Percentiles rank a stretch among this genome's conserved stretches.
These are phyloP conservation scores for Brachionus paranguensis DNA, from an alignment of 1,140 invertebrate genomes.

Conservation along the genomic window DNA sequence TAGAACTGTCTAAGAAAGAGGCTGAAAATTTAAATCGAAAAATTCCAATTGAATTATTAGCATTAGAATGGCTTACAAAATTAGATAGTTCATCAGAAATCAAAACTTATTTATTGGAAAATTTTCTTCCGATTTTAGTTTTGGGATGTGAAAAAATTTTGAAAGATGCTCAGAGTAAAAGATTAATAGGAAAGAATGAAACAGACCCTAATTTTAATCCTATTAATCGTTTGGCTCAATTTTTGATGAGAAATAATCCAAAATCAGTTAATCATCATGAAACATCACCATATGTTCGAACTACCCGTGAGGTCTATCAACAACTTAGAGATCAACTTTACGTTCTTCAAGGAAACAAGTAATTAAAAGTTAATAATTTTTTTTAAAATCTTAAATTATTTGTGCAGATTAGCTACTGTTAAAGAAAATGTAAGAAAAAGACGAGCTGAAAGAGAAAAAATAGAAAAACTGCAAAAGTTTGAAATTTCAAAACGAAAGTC, in stretches of 20 bases:
- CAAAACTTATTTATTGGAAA: slow-evolving; percentile 51
- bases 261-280: slow-evolving; percentile 52
- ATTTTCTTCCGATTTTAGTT: slow-evolving; percentile 52
- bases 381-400: background rate
- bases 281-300: slow-evolving; percentile 52
- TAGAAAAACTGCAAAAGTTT: slow-evolving; percentile 43
- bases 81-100: slow-evolving; percentile 48
- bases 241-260: slow-evolving; percentile 55
- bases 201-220: slow-evolving; percentile 54
- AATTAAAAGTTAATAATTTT: background rate
- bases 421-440: slow-evolving; percentile 51
- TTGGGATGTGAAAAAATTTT: slow-evolving; percentile 54
- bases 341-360: slow-evolving; percentile 54
- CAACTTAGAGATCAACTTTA: slow-evolving; percentile 50
- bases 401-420: slow-evolving; percentile 49
- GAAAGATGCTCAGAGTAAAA: slow-evolving; percentile 49
- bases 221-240: slow-evolving; percentile 55
- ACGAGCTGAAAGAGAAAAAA: slow-evolving; percentile 49
- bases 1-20: background rate
- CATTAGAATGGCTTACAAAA: slow-evolving; percentile 51
- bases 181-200: slow-evolving; percentile 44
- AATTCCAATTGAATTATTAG: slow-evolving; percentile 53
- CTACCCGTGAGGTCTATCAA: slow-evolving; percentile 50
- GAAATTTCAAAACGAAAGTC: slow-evolving; percentile 47
- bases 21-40: slow-evolving; percentile 38